Percentiles rank a stretch among this genome's conserved stretches.
phyloP scores from a whole-genome alignment of 23 tunicate species.

The Pegea sp. region DNA sequence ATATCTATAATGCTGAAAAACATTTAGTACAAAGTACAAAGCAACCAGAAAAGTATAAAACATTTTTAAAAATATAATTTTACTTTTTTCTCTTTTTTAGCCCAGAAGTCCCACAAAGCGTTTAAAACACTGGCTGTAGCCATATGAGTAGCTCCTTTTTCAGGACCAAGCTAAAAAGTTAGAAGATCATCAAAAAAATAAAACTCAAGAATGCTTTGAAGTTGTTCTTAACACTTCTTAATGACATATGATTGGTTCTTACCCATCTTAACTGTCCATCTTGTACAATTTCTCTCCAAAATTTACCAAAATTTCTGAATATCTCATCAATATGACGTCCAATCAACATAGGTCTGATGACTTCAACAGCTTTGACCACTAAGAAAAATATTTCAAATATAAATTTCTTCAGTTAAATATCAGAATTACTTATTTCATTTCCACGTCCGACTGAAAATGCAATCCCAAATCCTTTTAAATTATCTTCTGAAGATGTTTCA shows the following conservation, averaged over 20 bases:
- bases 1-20: no score
- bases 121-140: slow-evolving; percentile 87
- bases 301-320: slow-evolving; percentile 51
- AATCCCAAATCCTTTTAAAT: slow-evolving; percentile 49
- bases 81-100: slow-evolving; percentile 48
- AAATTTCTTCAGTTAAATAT: background rate
- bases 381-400: slow-evolving; percentile 10
- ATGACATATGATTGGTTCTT: no score
- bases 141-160: slow-evolving; percentile 95
- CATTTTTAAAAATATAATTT: no score
- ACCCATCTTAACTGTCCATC: slow-evolving; percentile 97
- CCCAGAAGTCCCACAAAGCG: slow-evolving; percentile 98
- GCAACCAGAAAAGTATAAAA: no score
- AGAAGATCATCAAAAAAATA: background rate
- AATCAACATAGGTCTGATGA: slow-evolving; percentile 19
- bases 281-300: slow-evolving; percentile 60
- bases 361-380: slow-evolving; percentile 75
- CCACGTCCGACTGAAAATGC: slow-evolving; percentile 87
- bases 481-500: slow-evolving; percentile 38
- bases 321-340: slow-evolving; percentile 36
- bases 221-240: no score
- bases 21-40: no score
- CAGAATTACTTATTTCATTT: slow-evolving; percentile 65
- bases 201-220: background rate
- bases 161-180: slow-evolving; percentile 77